Conservation (phyloP, 2,797 vertebrate species). For the Austrolebias charrua region DNA sequence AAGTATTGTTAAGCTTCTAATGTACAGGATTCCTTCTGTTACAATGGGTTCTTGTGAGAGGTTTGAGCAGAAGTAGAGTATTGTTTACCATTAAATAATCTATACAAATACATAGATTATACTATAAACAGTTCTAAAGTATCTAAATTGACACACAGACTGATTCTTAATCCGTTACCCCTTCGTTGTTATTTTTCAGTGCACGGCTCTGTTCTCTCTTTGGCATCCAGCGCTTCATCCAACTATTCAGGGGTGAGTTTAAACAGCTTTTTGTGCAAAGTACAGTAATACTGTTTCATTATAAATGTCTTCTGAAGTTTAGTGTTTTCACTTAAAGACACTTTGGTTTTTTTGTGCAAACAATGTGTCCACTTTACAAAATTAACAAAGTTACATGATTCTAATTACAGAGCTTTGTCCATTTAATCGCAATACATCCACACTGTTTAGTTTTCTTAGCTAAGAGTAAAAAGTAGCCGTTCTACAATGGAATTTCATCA, state of each 20-base stretch:
- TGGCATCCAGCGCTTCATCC: conserved; percentile 96
- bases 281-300: background rate
- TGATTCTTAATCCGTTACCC: background rate
- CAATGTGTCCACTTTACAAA: background rate
- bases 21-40: no score
- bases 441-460: background rate
- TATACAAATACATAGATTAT: no score
- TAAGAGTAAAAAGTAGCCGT: background rate
- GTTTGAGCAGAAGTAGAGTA: background rate
- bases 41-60: no score
- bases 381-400: background rate
- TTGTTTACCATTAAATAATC: background rate
- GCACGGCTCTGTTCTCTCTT: conserved; percentile 94
- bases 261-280: background rate
- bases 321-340: background rate
- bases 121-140: background rate
- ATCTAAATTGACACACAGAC: background rate
- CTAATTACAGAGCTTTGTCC: background rate
- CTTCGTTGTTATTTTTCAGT: conserved; percentile 76
- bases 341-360: background rate
- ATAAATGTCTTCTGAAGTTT: background rate
- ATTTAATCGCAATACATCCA: background rate
- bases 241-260: conserved; percentile 94
- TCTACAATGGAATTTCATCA: background rate
- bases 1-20: no score